Conservation (phyloP, 2,888 invertebrate species). For the Drosophila putrida region DNA sequence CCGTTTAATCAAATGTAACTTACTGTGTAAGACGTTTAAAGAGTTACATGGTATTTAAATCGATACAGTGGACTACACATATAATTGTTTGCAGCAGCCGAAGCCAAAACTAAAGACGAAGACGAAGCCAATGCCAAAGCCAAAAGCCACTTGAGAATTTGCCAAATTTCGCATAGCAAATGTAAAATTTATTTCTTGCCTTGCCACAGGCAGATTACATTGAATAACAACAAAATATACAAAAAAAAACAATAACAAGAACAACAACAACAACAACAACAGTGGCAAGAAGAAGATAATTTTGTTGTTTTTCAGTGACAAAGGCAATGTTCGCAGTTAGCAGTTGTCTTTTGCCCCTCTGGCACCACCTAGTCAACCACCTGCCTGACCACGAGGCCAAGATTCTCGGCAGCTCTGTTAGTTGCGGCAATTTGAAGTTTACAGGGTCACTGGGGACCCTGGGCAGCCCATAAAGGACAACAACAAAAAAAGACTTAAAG, state of each 20-base stretch:
- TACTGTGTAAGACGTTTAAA: background rate
- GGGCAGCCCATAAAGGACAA: constrained; percentile 57
- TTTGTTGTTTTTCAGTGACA: constrained; percentile 21
- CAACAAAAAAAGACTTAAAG: constrained; percentile 64
- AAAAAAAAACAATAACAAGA: constrained; percentile 3
- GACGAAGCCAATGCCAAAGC: background rate
- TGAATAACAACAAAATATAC: constrained; percentile 35
- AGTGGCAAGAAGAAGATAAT: constrained; percentile 13
- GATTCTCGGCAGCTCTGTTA: constrained; percentile 45
- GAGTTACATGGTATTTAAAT: constrained; percentile 6
- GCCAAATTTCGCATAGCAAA: constrained; percentile 32
- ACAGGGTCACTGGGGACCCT: constrained; percentile 74
- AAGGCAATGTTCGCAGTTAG: constrained; percentile 20
- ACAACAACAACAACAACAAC: background rate
- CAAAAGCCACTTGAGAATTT: constrained; percentile 41
- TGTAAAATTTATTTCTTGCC: constrained; percentile 46
- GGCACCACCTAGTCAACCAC: constrained; percentile 20
- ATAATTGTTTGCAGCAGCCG: constrained; percentile 21
- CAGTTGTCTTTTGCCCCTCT: constrained; percentile 8
- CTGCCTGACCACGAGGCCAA: constrained; percentile 35
- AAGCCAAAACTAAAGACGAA: background rate
- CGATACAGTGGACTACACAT: constrained; percentile 19
- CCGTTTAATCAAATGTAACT: background rate
- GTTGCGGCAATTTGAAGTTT: constrained; percentile 78
- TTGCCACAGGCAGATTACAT: constrained; percentile 36